Evolutionary conservation across 2,888 invertebrate species (phyloP).

Genomic region (Elmis aenea): DNA sequence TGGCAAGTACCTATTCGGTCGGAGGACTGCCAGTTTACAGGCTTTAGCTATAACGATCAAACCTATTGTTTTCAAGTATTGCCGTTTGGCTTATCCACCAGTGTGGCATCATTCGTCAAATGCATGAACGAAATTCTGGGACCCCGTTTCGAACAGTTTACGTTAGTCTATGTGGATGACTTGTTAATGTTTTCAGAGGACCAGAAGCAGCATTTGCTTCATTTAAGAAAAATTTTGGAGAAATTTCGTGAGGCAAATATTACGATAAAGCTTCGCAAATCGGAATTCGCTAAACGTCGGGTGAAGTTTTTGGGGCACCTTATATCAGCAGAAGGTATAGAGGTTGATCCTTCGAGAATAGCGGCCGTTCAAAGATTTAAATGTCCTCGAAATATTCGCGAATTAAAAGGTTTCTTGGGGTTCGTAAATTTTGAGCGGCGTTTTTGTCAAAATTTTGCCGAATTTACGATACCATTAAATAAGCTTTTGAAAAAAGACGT

Average conservation of each 20-base stretch:
- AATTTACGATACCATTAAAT: background rate
- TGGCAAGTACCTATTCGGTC: background rate
- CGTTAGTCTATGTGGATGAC: constrained; percentile 1
- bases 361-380: background rate
- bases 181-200: background rate
- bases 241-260: background rate
- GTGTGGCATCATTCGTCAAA: background rate
- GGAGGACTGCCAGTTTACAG: background rate
- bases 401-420: background rate
- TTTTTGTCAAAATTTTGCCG: constrained; percentile 4
- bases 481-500: constrained; percentile 2
- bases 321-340: background rate
- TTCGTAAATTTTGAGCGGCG: constrained; percentile 3
- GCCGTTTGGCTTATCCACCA: background rate
- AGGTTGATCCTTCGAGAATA: background rate
- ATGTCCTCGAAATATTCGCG: background rate
- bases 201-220: background rate
- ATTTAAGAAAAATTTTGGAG: constrained; percentile 3
- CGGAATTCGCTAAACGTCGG: background rate
- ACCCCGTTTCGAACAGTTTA: background rate
- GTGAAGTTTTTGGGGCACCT: constrained; percentile 1
- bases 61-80: constrained; percentile 1
- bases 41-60: background rate
- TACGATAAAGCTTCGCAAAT: constrained; percentile 2
- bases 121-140: background rate